Evolutionary conservation across 2,888 invertebrate species (phyloP), one percentile per base, ranked within the genome.

Genomic region (Heteropelma amictum): DNA sequence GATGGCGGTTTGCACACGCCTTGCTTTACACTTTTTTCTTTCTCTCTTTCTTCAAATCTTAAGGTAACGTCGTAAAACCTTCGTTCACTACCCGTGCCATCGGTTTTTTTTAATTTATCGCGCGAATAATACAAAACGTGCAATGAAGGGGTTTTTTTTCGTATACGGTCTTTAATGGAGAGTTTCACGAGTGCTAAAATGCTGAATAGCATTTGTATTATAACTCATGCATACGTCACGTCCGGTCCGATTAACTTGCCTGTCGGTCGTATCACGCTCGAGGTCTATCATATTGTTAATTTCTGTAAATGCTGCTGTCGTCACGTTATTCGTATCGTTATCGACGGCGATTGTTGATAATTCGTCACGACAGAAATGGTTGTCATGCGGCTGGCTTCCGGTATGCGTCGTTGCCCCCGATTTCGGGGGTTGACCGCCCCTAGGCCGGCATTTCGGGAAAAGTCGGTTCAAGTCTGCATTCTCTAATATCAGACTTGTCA

Each of bases 391-490:
- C 84, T 87, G 86, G 83, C 81, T 72, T 71, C 54, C 75, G 72
- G 61, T 70, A 71, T 78, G 84, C 82, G 82, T 81, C 78, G 80
- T 82, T 78, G 82, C 85, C 85, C 86, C 87, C 84, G 86, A 81
- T 79, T 81, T 80, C 78, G 84, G 86, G 83, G 87, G 85, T 84
- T 83, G 85, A 79, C 86, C 86, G 83, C 85, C 84, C 85, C 86
- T 89, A 89, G 89, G 89, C 88, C 89, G 89, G 86, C 89, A 89
- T 89, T 89, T 89, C 75, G 89, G 89, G 83, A 89, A 89, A 80
- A 89, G 86, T 84, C 86, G 87, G 81, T 87, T 89, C 83, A 89
- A 86, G 82, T 89, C 89, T 78, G 89, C 85, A 87, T 88, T 89
- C 83, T 89, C 89, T 85, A 89, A 87, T 82, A 89, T 88, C 89